Conservation (phyloP, 2,113 vertebrate genomes). For the Hippopotamus amphibius region DNA sequence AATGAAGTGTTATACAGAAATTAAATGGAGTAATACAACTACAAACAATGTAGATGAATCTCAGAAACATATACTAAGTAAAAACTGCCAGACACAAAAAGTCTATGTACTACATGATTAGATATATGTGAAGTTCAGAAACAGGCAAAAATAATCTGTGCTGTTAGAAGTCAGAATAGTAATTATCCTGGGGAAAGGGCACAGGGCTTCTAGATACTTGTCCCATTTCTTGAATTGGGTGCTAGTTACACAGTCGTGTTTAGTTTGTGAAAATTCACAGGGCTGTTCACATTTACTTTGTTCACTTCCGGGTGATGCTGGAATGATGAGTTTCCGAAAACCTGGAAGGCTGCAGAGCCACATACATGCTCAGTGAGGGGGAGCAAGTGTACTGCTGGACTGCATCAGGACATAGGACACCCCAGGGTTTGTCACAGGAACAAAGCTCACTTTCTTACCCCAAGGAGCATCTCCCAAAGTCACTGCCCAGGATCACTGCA, state of each 20-base stretch:
- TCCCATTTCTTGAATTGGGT: not conserved
- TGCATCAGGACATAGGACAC: not conserved
- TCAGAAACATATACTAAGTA: not conserved
- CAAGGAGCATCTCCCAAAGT: not conserved
- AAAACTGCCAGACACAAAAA: not conserved
- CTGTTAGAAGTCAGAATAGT: not conserved
- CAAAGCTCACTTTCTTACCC: not conserved
- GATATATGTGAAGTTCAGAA: not conserved
- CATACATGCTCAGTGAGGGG: rapidly evolving
- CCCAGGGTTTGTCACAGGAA: not conserved
- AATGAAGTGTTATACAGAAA: not conserved
- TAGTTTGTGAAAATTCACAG: not conserved
- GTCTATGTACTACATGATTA: not conserved
- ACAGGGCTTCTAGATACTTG: not conserved
- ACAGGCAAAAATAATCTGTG: not conserved
- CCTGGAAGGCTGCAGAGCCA: not conserved
- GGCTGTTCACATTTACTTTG: not conserved
- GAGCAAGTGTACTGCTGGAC: not conserved
- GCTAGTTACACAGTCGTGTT: not conserved
- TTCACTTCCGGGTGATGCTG: not conserved
- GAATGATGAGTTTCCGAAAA: not conserved
- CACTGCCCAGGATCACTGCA: too few relatives aligned
- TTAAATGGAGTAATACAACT: too few relatives aligned
- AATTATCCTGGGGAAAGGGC: not conserved
- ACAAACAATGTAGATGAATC: not conserved